A percentile compares a stretch with the other conserved stretches of the same genome.
Evolutionary conservation across 2,888 invertebrate genomes (phyloP).

Genomic region (Tetramorium bicarinatum): DNA sequence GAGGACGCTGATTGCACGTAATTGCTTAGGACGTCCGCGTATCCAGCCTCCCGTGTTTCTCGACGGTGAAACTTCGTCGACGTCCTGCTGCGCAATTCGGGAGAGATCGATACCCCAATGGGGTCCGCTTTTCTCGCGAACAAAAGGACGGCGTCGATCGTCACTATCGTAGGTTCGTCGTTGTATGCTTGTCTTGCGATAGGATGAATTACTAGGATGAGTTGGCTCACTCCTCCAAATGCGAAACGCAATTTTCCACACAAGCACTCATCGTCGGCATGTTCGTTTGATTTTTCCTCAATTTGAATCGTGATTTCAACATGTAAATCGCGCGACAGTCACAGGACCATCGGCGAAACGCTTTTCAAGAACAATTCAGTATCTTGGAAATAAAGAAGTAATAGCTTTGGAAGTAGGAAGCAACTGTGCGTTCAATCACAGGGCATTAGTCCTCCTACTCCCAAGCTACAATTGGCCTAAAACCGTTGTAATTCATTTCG

Average conservation of each 20-base stretch:
- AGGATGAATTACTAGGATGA: neutral
- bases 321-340: constrained; percentile 8
- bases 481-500: neutral
- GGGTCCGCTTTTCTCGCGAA: constrained; percentile 3
- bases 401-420: neutral
- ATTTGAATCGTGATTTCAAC: neutral
- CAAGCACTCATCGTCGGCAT: constrained; percentile 23
- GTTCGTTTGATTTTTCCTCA: constrained; percentile 15
- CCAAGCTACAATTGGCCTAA: neutral
- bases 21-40: constrained; percentile 39
- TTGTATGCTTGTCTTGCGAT: constrained; percentile 5
- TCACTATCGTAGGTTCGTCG: constrained; percentile 10
- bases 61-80: constrained; percentile 33
- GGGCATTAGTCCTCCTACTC: neutral
- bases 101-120: constrained; percentile 33
- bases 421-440: neutral
- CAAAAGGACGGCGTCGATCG: constrained; percentile 14
- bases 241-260: constrained; percentile 25
- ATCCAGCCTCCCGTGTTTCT: constrained; percentile 22
- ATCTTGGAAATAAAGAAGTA: constrained; percentile 28
- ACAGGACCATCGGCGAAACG: neutral
- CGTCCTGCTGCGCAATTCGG: constrained; percentile 34
- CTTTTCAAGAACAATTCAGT: constrained; percentile 26
- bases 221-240: constrained; percentile 7
- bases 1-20: constrained; percentile 32